phyloP scores from a whole-genome alignment of 2,113 vertebrate species.

The Oncorhynchus kisutch region DNA sequence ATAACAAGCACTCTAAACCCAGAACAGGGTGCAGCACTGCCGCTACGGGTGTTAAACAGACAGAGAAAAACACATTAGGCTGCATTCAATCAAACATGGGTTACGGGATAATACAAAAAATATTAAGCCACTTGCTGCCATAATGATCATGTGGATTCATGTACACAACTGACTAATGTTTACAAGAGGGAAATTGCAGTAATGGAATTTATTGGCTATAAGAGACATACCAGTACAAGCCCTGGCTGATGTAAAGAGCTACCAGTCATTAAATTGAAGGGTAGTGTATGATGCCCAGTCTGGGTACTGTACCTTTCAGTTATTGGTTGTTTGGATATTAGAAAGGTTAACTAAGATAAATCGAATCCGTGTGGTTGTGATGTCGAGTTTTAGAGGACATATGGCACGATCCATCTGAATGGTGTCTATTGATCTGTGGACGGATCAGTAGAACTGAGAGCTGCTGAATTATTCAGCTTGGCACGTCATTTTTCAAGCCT shows the following conservation, averaged over 20 bases:
- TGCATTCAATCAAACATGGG: neutral
- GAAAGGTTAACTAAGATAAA: neutral
- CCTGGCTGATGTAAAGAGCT: neutral
- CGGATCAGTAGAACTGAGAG: conserved; percentile 49
- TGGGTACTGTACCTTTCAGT: neutral
- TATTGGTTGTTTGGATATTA: too few relatives aligned
- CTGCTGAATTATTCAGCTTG: conserved; percentile 68
- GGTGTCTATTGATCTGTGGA: conserved; percentile 62
- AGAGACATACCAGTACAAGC: neutral
- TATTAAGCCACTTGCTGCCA: too few relatives aligned
- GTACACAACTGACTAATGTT: neutral
- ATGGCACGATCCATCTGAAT: conserved; percentile 46
- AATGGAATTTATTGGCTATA: neutral
- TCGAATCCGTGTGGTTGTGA: neutral
- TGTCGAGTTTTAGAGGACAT: conserved; percentile 26
- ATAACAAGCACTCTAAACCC: conserved; percentile 69
- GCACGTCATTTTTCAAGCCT: conserved; percentile 59
- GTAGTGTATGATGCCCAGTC: neutral
- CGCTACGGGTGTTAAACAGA: conserved; percentile 51
- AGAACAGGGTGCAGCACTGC: conserved; percentile 50
- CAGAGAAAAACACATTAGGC: neutral
- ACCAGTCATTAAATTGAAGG: neutral
- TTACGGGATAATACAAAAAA: neutral
- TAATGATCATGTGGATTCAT: neutral
- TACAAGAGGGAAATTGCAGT: neutral